Evolutionary conservation across 2,888 invertebrate species (phyloP).

Genomic region (Xanthorhoe spadicearia): DNA sequence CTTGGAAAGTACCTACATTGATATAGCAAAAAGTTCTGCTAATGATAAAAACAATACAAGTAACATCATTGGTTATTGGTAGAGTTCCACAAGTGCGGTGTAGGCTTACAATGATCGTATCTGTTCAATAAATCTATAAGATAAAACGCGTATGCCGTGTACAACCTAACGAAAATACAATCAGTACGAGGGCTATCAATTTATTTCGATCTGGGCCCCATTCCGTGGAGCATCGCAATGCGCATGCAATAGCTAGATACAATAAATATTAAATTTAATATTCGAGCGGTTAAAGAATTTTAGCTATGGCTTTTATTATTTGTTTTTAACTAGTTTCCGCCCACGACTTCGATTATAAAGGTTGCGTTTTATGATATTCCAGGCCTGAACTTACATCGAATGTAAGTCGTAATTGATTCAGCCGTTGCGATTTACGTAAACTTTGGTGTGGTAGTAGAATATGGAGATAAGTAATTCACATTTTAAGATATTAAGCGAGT

Average conservation of each 20-base stretch:
- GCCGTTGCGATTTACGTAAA: background rate
- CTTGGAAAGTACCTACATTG: background rate
- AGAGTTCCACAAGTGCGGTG: constrained; percentile 45
- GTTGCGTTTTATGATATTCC: background rate
- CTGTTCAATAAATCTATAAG: constrained; percentile 79
- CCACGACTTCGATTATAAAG: too few species aligned
- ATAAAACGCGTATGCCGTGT: constrained; percentile 60
- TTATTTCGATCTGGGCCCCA: constrained; percentile 55
- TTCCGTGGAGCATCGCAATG: constrained; percentile 51
- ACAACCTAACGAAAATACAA: constrained; percentile 60
- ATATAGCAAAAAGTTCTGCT: background rate
- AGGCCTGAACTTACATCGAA: background rate
- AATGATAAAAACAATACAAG: constrained; percentile 8
- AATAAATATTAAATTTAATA: constrained; percentile 36
- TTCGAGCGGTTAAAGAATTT: constrained; percentile 20
- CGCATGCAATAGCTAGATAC: constrained; percentile 34
- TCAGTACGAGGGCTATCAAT: constrained; percentile 56
- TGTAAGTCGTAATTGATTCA: background rate
- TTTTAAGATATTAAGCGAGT: constrained; percentile 54
- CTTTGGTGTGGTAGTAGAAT: background rate
- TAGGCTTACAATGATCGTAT: constrained; percentile 75
- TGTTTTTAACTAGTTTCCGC: background rate
- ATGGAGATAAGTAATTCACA: constrained; percentile 22
- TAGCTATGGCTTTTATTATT: constrained; percentile 21
- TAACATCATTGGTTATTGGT: constrained; percentile 24